A percentile compares a stretch with the other conserved stretches of the same genome.
Conservation (phyloP, 2,113 vertebrate genomes). For the Atlantisia rogersi region DNA sequence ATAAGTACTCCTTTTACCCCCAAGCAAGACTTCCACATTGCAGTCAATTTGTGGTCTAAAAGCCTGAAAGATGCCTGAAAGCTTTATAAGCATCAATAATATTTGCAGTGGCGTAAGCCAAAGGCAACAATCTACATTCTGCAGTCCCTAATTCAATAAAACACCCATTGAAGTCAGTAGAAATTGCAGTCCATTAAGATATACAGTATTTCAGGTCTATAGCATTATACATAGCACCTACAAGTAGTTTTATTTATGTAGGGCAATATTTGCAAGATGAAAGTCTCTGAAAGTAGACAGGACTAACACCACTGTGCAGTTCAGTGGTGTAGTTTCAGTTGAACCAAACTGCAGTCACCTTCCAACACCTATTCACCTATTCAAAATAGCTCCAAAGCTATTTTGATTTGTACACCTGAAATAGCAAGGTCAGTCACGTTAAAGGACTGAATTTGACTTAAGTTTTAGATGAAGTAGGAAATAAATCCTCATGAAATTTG, state of each 20-base stretch:
- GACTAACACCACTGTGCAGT: neutral
- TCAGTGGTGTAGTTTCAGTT: neutral
- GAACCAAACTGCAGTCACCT: neutral
- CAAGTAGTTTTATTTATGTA: rapidly evolving
- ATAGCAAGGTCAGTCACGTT: neutral
- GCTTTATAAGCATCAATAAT: conserved; percentile 52
- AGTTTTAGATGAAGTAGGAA: neutral
- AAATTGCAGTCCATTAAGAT: conserved; percentile 12
- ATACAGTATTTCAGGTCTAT: neutral
- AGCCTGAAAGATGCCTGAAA: conserved; percentile 50
- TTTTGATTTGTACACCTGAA: neutral
- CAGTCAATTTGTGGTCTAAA: conserved; percentile 58
- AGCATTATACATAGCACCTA: neutral
- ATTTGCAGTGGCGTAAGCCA: conserved; percentile 47
- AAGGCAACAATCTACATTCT: conserved; percentile 41
- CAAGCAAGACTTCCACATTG: conserved; percentile 1
- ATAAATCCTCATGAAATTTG: neutral
- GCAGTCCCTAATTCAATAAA: conserved; percentile 37
- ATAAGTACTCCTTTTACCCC: conserved; percentile 12
- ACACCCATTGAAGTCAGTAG: neutral
- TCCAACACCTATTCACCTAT: rapidly evolving
- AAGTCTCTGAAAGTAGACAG: neutral
- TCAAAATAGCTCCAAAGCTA: neutral
- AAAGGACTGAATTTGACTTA: neutral
- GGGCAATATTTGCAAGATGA: neutral